Percentiles rank a stretch among this genome's conserved stretches.
These are phyloP conservation scores for Drosophila diplacantha DNA, from an alignment of 2,888 invertebrate species.

Conservation along the genomic window DNA sequence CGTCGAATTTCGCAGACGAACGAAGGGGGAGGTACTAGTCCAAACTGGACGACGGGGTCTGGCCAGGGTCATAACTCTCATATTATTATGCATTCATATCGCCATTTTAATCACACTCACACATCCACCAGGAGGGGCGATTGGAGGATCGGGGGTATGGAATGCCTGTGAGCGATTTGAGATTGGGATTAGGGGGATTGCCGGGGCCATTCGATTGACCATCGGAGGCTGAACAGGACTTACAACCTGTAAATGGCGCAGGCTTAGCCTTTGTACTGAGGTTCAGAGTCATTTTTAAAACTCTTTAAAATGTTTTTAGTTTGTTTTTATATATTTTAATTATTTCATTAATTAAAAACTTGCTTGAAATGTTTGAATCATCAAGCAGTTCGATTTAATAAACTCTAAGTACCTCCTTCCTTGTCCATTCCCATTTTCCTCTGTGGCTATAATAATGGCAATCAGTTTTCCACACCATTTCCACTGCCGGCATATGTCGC, in stretches of 20 bases:
- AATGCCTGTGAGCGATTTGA: constrained; percentile 31
- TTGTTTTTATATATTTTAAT: neutral
- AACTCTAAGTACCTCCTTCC: neutral
- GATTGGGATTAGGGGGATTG: constrained; percentile 58
- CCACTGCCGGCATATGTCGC: constrained; percentile 40
- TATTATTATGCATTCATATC: constrained; percentile 73
- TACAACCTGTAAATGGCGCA: constrained; percentile 23
- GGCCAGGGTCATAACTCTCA: constrained; percentile 56
- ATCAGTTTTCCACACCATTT: constrained; percentile 34
- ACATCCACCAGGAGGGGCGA: constrained; percentile 22
- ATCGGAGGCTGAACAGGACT: constrained; percentile 12
- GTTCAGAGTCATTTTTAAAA: neutral
- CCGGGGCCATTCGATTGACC: constrained; percentile 35
- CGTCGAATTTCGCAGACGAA: constrained; percentile 30
- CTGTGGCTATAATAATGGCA: constrained; percentile 25
- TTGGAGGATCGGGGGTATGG: constrained; percentile 1
- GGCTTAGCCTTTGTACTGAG: neutral
- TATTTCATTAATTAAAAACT: neutral
- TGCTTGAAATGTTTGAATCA: neutral
- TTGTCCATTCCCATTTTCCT: constrained; percentile 1
- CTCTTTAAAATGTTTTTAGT: neutral
- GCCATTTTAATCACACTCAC: constrained; percentile 68
- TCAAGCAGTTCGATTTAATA: neutral
- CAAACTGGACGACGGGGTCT: constrained; percentile 24
- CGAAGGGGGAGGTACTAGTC: neutral